A percentile compares a stretch with the other conserved stretches of the same genome.
phyloP scores from a whole-genome alignment of 1,140 invertebrate genomes.

The Sipha flava region DNA sequence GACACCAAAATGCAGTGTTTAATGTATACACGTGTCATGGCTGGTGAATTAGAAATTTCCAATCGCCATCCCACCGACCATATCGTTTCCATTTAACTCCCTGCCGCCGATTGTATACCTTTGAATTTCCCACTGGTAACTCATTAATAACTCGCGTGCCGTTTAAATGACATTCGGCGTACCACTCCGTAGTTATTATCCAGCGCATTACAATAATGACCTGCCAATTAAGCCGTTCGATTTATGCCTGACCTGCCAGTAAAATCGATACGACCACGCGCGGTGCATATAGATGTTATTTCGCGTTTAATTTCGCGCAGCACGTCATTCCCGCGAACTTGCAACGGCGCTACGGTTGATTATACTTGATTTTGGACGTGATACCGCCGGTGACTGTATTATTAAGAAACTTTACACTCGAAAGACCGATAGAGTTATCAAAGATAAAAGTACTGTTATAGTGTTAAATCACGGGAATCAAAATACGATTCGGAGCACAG shows the following conservation, averaged over 20 bases:
- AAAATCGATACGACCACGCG: not conserved
- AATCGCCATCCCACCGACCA: not conserved
- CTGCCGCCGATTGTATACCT: not conserved
- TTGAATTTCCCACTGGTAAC: not conserved
- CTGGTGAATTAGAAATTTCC: not conserved
- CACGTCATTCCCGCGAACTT: too few relatives aligned
- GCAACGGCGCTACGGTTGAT: too few relatives aligned
- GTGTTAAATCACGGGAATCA: too few relatives aligned
- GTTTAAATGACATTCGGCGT: not conserved
- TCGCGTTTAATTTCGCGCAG: too few relatives aligned
- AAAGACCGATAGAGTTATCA: too few relatives aligned
- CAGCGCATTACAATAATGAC: not conserved
- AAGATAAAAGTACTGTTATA: too few relatives aligned
- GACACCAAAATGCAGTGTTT: too few relatives aligned
- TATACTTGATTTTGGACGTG: too few relatives aligned
- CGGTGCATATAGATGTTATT: not conserved
- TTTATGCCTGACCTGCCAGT: not conserved
- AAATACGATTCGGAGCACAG: too few relatives aligned
- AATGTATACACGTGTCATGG: too few relatives aligned
- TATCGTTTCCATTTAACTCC: not conserved
- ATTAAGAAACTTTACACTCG: too few relatives aligned
- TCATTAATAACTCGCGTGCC: not conserved
- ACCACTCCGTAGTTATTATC: not conserved
- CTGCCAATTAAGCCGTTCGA: not conserved
- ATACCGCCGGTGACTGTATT: too few relatives aligned